Base-by-base conservation (phyloP, 2,888 invertebrate species). In the Sipunculus nudus region DNA sequence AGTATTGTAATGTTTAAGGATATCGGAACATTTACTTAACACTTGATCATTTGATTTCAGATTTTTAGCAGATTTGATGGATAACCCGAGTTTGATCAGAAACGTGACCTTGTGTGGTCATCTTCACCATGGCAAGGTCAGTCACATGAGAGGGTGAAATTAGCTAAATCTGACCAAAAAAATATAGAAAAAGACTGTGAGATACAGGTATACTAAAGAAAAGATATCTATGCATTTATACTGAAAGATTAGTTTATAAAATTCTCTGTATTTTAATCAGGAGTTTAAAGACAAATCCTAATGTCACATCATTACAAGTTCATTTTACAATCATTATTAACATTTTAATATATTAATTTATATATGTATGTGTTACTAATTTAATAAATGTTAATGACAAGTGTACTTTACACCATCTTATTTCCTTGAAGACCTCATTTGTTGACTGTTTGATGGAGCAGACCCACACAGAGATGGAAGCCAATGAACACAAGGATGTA, bases 31-130 rank as follows among this genome's bases (percentile, higher is more conserved):
- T n/a, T n/a, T n/a, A n/a, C n/a, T n/a, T n/a, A n/a, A n/a, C n/a
- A n/a, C n/a, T n/a, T n/a, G n/a, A n/a, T n/a, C n/a, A n/a, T n/a
- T n/a, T 63, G 41, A 47, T 58, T 73, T 70, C 71, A 89, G 89
- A 78, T 95, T 92, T 85, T 86, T 99, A 74, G 96, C 97, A 0
- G 99, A 99, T 84, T 89, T 99, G 86, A 94, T 99, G 92, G 98
- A 99, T 78, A 95, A 93, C 31, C 93, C 98, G 0, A 91, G 93
- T 57, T 84, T 99, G 26, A 96, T 99, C 74, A 88, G 99, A 60
- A 99, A 99, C 85, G 91, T 99, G 0, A 96, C 96, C 0, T 85
- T 99, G 6, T 89, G 97, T 79, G 99, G 99, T 0, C 98, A 99
- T 85, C 86, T 99, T 55, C 98, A 99, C 84, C 98, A 99, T 86